These are phyloP conservation scores for Drosophila stalkeri DNA, from an alignment of 2,888 invertebrate genomes.

Conservation along the genomic window DNA sequence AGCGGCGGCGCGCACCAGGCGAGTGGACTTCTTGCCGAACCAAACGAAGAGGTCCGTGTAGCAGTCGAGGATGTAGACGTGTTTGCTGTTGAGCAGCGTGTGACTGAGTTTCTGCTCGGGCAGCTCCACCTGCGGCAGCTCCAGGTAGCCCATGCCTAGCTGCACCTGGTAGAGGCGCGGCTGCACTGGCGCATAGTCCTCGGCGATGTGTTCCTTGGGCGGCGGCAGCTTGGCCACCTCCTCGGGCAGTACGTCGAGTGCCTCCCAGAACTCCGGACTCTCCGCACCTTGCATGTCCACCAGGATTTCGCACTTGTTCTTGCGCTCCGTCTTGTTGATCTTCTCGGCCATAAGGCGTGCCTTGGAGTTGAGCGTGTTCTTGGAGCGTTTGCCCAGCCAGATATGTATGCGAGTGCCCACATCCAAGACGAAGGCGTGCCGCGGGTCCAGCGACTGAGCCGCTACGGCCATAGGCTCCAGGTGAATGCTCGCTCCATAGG, in stretches of 20 bases:
- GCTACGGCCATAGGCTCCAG: conserved; percentile 93
- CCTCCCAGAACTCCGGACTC: conserved; percentile 93
- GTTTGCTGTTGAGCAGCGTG: conserved; percentile 93
- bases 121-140: conserved; percentile 96
- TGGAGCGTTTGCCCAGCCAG: conserved; percentile 92
- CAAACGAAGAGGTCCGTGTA: conserved; percentile 97
- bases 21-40: conserved; percentile 99
- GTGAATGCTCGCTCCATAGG: conserved; percentile 94
- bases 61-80: conserved; percentile 98
- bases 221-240: conserved; percentile 84
- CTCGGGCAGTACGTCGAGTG: conserved; percentile 86
- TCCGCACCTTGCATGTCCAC: conserved; percentile 94
- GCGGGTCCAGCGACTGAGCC: conserved; percentile 92
- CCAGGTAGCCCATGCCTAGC: conserved; percentile 99
- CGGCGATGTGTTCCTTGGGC: conserved; percentile 83
- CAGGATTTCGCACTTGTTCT: conserved; percentile 96
- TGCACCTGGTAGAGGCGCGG: conserved; percentile 97
- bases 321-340: conserved; percentile 99
- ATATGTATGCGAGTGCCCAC: conserved; percentile 93
- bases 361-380: conserved; percentile 94
- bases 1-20: conserved; percentile 97
- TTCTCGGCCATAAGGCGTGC: conserved; percentile 95
- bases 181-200: conserved; percentile 80
- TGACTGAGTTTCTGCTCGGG: conserved; percentile 91
- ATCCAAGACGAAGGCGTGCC: conserved; percentile 96